These are phyloP conservation scores for Musca vetustissima DNA, from an alignment of 1,140 invertebrate genomes.

Conservation along the genomic window DNA sequence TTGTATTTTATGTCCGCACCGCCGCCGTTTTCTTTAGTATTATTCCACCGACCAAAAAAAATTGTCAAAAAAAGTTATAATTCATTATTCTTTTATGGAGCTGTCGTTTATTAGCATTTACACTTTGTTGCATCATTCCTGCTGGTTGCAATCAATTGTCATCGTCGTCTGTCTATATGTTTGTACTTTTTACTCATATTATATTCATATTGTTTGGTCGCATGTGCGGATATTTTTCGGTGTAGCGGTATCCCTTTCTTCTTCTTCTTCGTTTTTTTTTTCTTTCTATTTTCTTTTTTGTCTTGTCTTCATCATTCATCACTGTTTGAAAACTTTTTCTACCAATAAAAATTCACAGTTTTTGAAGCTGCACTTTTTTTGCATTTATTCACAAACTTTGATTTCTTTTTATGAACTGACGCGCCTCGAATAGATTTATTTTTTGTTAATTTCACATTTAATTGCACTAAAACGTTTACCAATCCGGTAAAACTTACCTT, in stretches of 20 bases:
- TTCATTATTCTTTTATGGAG: not conserved
- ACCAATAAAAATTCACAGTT: not conserved
- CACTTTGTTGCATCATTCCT: not conserved
- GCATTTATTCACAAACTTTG: not conserved
- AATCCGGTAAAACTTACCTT: slow-evolving; percentile 17
- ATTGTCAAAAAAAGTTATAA: slow-evolving; percentile 16
- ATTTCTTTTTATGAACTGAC: no score
- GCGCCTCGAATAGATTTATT: no score
- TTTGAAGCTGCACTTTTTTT: not conserved
- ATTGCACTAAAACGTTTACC: not conserved
- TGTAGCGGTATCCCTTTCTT: slow-evolving; percentile 2
- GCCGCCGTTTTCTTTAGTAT: not conserved
- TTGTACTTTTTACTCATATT: slow-evolving; percentile 14
- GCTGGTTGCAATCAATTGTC: not conserved
- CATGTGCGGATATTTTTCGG: not conserved
- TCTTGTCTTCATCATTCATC: no score
- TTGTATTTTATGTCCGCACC: slow-evolving; percentile 6
- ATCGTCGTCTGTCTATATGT: no score
- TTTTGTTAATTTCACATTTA: no score
- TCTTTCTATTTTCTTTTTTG: slow-evolving; percentile 16
- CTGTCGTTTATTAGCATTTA: slow-evolving; percentile 3
- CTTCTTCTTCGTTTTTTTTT: slow-evolving; percentile 8
- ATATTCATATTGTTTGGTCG: not conserved
- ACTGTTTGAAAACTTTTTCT: slow-evolving; percentile 4
- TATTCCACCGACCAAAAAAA: slow-evolving; percentile 13